phyloP scores from a whole-genome alignment of 53 echinoderm and acorn worm genomes.

The Actinopyga echinites region DNA sequence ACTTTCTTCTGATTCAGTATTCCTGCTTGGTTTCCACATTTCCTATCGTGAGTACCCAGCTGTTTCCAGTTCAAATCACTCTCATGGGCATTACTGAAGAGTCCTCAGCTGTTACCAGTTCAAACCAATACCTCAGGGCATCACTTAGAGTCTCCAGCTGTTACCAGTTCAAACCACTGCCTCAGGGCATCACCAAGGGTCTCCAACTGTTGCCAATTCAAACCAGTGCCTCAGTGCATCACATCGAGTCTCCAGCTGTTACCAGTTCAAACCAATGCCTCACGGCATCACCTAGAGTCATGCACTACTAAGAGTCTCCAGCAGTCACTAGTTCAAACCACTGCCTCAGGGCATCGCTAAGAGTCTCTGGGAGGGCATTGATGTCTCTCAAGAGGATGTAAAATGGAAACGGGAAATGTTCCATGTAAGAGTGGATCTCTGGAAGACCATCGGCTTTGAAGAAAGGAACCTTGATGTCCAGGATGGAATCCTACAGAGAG shows the following conservation, averaged over 20 bases:
- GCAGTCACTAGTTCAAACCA: slow-evolving; percentile 99
- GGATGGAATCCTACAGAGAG: slow-evolving; percentile 79
- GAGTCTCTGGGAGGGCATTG: slow-evolving; percentile 80
- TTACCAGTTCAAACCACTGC: slow-evolving; percentile 99
- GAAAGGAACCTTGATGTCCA: slow-evolving; percentile 95
- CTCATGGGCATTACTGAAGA: background rate
- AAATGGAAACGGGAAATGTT: slow-evolving; percentile 98
- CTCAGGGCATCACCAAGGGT: slow-evolving; percentile 89
- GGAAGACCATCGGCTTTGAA: slow-evolving; percentile 87
- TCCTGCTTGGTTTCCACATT: too few relatives aligned
- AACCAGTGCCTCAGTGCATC: slow-evolving; percentile 97
- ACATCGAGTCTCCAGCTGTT: slow-evolving; percentile 85
- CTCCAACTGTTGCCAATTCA: slow-evolving; percentile 87
- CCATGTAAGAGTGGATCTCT: slow-evolving; percentile 96
- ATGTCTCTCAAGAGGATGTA: slow-evolving; percentile 94
- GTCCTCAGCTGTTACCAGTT: slow-evolving; percentile 90
- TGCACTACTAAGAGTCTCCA: slow-evolving; percentile 48
- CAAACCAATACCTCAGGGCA: slow-evolving; percentile 95
- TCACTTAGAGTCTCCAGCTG: slow-evolving; percentile 90
- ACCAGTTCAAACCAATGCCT: slow-evolving; percentile 98
- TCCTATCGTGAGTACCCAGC: too few relatives aligned
- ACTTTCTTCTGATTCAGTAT: too few relatives aligned
- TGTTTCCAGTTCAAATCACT: too few relatives aligned
- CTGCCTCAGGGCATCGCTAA: slow-evolving; percentile 94
- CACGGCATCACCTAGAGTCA: slow-evolving; percentile 82